Conservation (phyloP, 1,140 invertebrate species). For the Zaprionus davidi region DNA sequence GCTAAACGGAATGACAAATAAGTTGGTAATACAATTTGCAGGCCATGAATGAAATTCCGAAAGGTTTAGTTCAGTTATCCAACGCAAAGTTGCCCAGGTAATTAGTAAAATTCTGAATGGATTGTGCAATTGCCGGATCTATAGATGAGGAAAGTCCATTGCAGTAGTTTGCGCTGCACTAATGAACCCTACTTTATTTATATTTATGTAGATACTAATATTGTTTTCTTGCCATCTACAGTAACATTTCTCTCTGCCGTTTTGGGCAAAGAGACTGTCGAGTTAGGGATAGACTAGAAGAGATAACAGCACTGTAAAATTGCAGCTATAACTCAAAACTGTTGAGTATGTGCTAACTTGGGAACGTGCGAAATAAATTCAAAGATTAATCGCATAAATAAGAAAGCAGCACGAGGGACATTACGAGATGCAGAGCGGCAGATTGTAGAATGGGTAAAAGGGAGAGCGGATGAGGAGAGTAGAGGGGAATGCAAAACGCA, state of each 20-base stretch:
- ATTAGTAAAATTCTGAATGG: slow-evolving; percentile 20
- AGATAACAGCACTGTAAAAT: slow-evolving; percentile 8
- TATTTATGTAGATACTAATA: neutral
- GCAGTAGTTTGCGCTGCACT: neutral
- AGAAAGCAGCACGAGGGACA: slow-evolving; percentile 18
- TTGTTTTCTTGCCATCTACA: too few species aligned
- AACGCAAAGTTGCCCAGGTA: neutral
- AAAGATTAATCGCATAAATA: slow-evolving; percentile 53
- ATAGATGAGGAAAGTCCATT: neutral
- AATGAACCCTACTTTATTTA: neutral
- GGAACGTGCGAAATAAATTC: slow-evolving; percentile 52
- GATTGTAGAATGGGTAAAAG: neutral
- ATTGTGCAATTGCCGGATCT: neutral
- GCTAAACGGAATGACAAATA: slow-evolving; percentile 68
- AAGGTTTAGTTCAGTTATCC: neutral
- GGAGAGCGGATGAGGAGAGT: neutral
- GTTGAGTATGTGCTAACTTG: slow-evolving; percentile 54
- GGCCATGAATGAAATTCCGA: slow-evolving; percentile 27
- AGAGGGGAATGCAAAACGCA: slow-evolving; percentile 23
- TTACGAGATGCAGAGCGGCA: slow-evolving; percentile 20
- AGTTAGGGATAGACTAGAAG: neutral
- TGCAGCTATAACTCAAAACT: slow-evolving; percentile 38
- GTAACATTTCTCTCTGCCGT: too few species aligned
- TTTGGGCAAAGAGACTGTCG: too few species aligned
- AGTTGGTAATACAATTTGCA: slow-evolving; percentile 61